Evolutionary conservation across 2,113 vertebrate genomes (phyloP).

Genomic region (Climacteris rufus): DNA sequence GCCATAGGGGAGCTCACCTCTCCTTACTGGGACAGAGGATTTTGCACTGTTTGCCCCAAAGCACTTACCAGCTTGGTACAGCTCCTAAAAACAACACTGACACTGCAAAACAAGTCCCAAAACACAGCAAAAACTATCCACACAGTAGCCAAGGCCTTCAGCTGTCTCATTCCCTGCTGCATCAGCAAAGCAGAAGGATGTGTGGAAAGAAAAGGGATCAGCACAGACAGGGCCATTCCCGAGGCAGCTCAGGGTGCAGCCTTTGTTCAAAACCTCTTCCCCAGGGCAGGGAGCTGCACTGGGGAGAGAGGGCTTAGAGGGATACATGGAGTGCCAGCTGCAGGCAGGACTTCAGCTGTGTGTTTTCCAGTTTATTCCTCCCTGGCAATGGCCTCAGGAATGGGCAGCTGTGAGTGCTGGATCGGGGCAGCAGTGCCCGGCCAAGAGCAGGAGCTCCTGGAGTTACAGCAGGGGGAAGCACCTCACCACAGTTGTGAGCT

Average conservation of each 20-base stretch:
- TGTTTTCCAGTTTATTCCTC: neutral
- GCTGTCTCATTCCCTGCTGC: neutral
- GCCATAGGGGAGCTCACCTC: neutral
- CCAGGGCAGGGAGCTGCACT: rapidly evolving
- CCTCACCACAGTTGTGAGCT: neutral
- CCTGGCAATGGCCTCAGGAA: neutral
- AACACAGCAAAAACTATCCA: neutral
- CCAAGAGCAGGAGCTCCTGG: neutral
- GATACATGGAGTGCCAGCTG: neutral
- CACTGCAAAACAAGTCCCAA: neutral
- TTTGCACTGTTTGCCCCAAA: neutral
- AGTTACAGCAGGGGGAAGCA: slow-evolving; percentile 37
- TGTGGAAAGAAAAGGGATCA: neutral
- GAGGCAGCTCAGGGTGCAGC: neutral
- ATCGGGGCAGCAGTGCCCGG: neutral
- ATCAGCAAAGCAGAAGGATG: neutral
- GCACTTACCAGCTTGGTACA: neutral
- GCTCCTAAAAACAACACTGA: neutral
- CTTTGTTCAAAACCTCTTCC: neutral
- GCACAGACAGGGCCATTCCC: neutral
- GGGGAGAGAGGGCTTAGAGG: neutral
- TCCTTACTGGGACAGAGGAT: neutral
- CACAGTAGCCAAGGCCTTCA: neutral
- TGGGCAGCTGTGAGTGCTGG: neutral
- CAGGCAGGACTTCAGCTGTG: neutral